These are phyloP conservation scores for Tapirus indicus DNA, from an alignment of 2,797 vertebrate species.

Conservation along the genomic window DNA sequence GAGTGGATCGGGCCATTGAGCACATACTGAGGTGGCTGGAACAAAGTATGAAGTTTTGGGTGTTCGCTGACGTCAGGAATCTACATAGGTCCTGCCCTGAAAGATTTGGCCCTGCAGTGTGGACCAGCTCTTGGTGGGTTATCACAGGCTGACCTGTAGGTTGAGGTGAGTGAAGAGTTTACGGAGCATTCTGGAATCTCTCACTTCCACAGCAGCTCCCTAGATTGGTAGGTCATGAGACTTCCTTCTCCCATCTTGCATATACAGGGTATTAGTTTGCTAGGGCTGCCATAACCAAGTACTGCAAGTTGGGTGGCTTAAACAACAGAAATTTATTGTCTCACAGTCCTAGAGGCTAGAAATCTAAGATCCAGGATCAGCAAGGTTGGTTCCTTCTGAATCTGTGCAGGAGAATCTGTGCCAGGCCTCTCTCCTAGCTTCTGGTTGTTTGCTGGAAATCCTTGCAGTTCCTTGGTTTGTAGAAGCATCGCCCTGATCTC, in stretches of 20 bases:
- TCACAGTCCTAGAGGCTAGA: fast-evolving
- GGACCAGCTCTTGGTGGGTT: neutral
- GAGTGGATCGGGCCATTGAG: fast-evolving
- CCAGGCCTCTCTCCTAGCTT: neutral
- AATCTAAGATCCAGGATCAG: fast-evolving
- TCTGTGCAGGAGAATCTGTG: fast-evolving
- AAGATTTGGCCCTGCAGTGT: neutral
- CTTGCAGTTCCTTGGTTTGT: fast-evolving
- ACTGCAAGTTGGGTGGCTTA: fast-evolving
- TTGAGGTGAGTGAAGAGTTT: neutral
- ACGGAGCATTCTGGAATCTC: neutral
- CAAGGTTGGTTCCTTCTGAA: neutral
- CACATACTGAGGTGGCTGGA: neutral
- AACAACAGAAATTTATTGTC: fast-evolving
- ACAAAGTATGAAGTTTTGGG: fast-evolving
- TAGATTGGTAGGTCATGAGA: fast-evolving
- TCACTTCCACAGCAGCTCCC: neutral
- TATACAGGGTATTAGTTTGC: too few species aligned
- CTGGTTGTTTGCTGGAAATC: neutral
- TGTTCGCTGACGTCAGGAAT: neutral
- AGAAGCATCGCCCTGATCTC: fast-evolving
- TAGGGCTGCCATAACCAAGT: neutral
- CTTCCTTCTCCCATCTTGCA: neutral
- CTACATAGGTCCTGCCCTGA: fast-evolving
- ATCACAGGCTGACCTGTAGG: neutral